Evolutionary conservation across 2,113 vertebrate species (phyloP).

Genomic region (Xenopus tropicalis): UCB_Xtro_10.0 CM004444.2:163516001-163516500

Average conservation of each 20-base stretch:
- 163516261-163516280: conserved; percentile 13
- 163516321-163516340: conserved; percentile 17
- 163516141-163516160: not conserved
- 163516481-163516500: too few species aligned
- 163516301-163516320: conserved; percentile 43
- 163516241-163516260: conserved; percentile 32
- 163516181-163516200: conserved; percentile 30
- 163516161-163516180: conserved; percentile 41
- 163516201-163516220: conserved; percentile 43
- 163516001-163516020: too few species aligned
- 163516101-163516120: conserved; percentile 31
- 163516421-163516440: too few species aligned
- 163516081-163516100: conserved; percentile 33
- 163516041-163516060: too few species aligned
- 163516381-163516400: not conserved
- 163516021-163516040: too few species aligned
- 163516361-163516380: not conserved
- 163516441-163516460: too few species aligned
- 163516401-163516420: not conserved
- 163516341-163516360: conserved; percentile 5
- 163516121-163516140: conserved; percentile 24
- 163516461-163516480: too few species aligned
- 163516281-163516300: conserved; percentile 27
- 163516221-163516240: conserved; percentile 37
- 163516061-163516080: too few species aligned